Conservation (phyloP, 2,888 invertebrate species). For the Dysmachus trigonus region DNA sequence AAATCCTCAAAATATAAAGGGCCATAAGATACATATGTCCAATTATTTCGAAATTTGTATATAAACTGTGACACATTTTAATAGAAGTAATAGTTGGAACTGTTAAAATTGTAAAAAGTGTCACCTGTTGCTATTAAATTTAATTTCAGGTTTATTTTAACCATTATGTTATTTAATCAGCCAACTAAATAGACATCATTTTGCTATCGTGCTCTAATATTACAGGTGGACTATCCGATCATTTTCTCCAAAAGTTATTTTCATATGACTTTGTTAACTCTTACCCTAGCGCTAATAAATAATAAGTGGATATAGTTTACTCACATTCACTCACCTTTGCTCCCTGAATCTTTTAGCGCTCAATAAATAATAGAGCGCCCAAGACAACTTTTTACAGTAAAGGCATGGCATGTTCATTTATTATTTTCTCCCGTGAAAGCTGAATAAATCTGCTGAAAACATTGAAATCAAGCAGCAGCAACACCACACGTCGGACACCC, state of each 20-base stretch:
- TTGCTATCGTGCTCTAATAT: not conserved
- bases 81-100: no score
- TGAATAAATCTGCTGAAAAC: conserved; percentile 24
- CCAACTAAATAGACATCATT: no score
- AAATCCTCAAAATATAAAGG: no score
- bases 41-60: no score
- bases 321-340: no score
- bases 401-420: not conserved
- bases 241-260: not conserved
- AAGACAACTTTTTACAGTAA: not conserved
- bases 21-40: no score
- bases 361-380: not conserved
- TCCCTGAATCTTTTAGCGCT: not conserved
- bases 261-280: not conserved
- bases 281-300: not conserved
- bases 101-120: no score
- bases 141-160: no score
- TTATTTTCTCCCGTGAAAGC: not conserved
- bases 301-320: not conserved
- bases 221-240: not conserved
- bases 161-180: no score
- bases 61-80: no score
- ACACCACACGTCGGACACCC: not conserved
- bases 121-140: no score
- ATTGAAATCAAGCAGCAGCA: not conserved